phyloP scores from a whole-genome alignment of 2,113 vertebrate species.

The Haemorhous mexicanus region DNA sequence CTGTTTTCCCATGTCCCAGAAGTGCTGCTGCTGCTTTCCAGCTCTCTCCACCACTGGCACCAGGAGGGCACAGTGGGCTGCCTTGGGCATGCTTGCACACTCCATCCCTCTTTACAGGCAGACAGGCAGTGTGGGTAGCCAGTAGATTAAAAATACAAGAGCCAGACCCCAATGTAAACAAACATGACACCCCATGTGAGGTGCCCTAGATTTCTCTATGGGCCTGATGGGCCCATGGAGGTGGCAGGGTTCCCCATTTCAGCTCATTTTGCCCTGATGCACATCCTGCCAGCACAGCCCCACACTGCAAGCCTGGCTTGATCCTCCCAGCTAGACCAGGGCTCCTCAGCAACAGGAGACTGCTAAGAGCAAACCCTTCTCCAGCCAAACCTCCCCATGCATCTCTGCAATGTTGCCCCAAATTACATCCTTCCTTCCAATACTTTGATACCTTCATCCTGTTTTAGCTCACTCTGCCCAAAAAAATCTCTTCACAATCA shows the following conservation, averaged over 20 bases:
- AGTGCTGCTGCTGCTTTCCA: background rate
- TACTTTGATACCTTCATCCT: background rate
- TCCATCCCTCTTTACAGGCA: background rate
- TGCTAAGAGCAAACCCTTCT: background rate
- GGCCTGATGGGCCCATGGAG: background rate
- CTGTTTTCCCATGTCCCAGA: background rate
- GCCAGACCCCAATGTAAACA: background rate
- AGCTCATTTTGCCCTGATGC: background rate
- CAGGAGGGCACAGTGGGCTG: fast-evolving
- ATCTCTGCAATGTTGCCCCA: background rate
- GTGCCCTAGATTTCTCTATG: background rate
- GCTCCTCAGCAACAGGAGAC: background rate
- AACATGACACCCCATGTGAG: fast-evolving
- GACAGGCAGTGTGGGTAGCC: background rate
- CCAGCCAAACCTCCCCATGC: background rate
- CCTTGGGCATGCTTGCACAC: background rate
- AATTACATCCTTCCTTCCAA: background rate
- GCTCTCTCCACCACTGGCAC: background rate
- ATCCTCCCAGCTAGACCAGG: background rate
- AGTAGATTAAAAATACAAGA: background rate
- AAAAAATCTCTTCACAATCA: background rate
- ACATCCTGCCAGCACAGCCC: background rate
- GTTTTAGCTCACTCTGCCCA: background rate
- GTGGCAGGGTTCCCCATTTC: fast-evolving
- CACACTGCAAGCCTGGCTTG: fast-evolving